Base-by-base conservation (phyloP, 2,113 vertebrate species). In the Cnemophilus loriae region DNA sequence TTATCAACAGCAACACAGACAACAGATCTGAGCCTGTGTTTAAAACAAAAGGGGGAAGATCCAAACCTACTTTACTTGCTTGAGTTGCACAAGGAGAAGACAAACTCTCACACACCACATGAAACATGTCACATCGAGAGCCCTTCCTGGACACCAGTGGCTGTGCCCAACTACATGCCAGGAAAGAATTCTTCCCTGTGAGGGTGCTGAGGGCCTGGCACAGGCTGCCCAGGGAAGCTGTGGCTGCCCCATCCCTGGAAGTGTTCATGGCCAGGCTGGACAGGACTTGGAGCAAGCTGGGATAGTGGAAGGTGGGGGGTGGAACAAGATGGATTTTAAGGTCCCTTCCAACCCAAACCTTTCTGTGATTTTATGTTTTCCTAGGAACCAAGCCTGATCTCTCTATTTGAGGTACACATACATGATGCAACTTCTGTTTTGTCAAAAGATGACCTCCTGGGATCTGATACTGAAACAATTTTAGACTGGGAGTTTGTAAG, bases 211-310 rank as follows among this genome's bases (percentile, higher is more conserved):
- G 16, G 3, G 21, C 23, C 85, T 71, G 75, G 49, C 84, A 56
- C 65, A 49, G 65, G 20, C 0, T 56, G 35, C 17, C 33, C 50
- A 35, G 26, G 8, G 42, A 3, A 44, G 59, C 32, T 87, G 75
- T 6, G 41, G 30, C 24, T 74, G 68, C 59, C 1, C 22, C 44
- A 52, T 21, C 44, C 44, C 65, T 79, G 49, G 18, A 11, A 49
- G 49, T 21, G 60, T 3, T 0, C 69, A 17, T 19, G 16, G 12
- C 27, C 59, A 39, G 22, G 18, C 0, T 64, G 67, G 67, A 57
- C 2, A 1, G 12, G 27, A 3, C 27, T 52, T 37, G 33, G 50
- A 11, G 46, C 13, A 74, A 0, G 28, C 33, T 67, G 78, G 53
- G 13, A 2, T 1, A 10, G 28, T n/a, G 28, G 44, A 67, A 52